These are phyloP conservation scores for Dryobates pubescens DNA, from an alignment of 2,797 vertebrate species.

Conservation along the genomic window DNA sequence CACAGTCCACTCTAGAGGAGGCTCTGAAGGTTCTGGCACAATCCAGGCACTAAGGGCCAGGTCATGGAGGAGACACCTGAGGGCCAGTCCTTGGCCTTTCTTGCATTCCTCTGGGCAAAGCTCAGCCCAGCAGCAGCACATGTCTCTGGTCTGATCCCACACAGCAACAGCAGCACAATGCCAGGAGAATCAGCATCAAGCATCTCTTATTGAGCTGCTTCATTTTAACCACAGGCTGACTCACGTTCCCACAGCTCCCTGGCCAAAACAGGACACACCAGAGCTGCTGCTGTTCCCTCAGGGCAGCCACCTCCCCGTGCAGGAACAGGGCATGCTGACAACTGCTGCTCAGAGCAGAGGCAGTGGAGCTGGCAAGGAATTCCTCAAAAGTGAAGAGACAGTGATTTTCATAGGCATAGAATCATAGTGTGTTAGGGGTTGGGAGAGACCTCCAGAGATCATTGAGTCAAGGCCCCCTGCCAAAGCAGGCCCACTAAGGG, in stretches of 20 bases:
- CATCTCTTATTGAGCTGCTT: not conserved
- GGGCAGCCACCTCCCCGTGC: not conserved
- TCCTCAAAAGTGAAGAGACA: not conserved
- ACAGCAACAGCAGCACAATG: not conserved
- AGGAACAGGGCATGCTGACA: not conserved
- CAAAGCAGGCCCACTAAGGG: no score
- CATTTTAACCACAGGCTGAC: slow-evolving; percentile 1
- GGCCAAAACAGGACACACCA: slow-evolving; percentile 1
- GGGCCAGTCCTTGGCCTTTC: not conserved
- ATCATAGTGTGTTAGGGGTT: not conserved
- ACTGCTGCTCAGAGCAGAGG: not conserved
- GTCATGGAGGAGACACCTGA: not conserved
- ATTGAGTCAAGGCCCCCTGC: no score
- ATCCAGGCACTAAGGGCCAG: not conserved
- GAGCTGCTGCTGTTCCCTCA: not conserved
- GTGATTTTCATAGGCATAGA: not conserved
- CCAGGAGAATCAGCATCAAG: not conserved
- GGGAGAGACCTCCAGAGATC: no score
- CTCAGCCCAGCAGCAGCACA: not conserved
- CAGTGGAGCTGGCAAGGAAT: not conserved
- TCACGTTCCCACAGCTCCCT: not conserved
- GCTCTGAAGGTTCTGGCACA: not conserved
- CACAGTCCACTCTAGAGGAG: not conserved
- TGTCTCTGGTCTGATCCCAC: not conserved
- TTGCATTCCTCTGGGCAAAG: not conserved